These are phyloP conservation scores for Theodoxus fluviatilis DNA, from an alignment of 2,888 invertebrate species.

Conservation along the genomic window DNA sequence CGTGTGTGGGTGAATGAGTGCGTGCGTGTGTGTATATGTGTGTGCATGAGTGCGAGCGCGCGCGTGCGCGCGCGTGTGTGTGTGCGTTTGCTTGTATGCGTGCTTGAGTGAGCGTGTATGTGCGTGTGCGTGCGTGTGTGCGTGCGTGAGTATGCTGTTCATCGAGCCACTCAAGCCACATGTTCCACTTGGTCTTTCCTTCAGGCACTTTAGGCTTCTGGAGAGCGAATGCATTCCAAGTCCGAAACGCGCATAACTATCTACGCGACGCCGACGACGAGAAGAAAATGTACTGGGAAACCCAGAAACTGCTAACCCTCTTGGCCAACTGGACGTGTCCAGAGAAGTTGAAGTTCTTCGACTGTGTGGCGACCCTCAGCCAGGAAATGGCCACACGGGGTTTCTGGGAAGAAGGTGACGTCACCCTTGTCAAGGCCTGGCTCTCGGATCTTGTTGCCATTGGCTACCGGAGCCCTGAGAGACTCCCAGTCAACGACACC, in stretches of 20 bases:
- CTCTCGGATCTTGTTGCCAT: constrained; percentile 19
- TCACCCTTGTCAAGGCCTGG: constrained; percentile 14
- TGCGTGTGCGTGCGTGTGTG: no score
- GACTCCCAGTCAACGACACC: no score
- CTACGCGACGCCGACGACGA: constrained; percentile 44
- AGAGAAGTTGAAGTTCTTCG: constrained; percentile 31
- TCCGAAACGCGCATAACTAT: constrained; percentile 39
- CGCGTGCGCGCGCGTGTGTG: no score
- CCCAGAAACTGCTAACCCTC: constrained; percentile 34
- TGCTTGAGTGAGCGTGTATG: no score
- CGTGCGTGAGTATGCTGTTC: no score
- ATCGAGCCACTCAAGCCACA: no score
- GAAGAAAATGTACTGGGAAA: constrained; percentile 37
- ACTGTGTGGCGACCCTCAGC: constrained; percentile 35
- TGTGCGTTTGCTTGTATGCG: no score
- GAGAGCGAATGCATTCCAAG: constrained; percentile 39
- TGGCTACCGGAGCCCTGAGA: constrained; percentile 20
- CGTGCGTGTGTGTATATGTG: no score
- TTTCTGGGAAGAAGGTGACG: constrained; percentile 32
- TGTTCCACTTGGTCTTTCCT: no score
- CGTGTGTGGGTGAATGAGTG: no score
- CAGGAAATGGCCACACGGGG: constrained; percentile 33
- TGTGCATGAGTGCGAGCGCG: no score
- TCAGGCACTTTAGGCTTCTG: constrained; percentile 41
- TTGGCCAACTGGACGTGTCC: constrained; percentile 39